Base-by-base conservation (phyloP, 2,113 vertebrate species). In the Thamnophis sirtalis region DNA sequence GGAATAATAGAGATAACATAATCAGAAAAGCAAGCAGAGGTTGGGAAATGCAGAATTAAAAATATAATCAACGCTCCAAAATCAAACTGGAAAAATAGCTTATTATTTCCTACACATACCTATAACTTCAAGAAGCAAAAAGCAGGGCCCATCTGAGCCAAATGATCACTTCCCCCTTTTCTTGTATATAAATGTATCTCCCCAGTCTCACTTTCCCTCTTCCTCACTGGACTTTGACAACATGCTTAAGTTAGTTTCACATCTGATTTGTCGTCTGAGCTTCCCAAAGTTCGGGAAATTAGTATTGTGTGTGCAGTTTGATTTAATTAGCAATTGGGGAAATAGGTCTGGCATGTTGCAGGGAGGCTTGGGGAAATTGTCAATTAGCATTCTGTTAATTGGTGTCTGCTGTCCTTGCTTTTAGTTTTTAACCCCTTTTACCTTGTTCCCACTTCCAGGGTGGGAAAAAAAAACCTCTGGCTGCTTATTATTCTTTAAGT, bases 341-440 rank as follows among this genome's bases (percentile, higher is more conserved):
- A 98, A 98, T 98, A 96, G 97, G 97, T 97, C 97, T 98, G 97
- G 97, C 97, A 96, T 98, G 98, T 97, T 98, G 97, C 97, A 97
- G 97, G 96, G 97, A 98, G 96, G 96, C 98, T 98, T 97, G 97
- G 98, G 98, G 98, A 98, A 98, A 98, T 97, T 98, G 98, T 98
- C 98, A 98, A 98, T 98, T 98, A 98, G 97, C 97, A 98, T 98
- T 97, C 97, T 98, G 98, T 98, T 98, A 98, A 98, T 98, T 98
- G 98, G 97, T 98, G 98, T 98, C 98, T 98, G 97, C 97, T 96
- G 92, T 98, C 97, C 98, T 97, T 98, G 97, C 97, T 98, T 98
- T 97, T 98, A 98, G 98, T 98, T 98, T 98, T 98, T 98, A 98
- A 98, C 97, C 97, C 98, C 98, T 98, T 98, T 98, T 98, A 98